A percentile compares a stretch with the other conserved stretches of the same genome.
phyloP scores from a whole-genome alignment of 2,113 vertebrate genomes.

The Melanotaenia duboulayi region DNA sequence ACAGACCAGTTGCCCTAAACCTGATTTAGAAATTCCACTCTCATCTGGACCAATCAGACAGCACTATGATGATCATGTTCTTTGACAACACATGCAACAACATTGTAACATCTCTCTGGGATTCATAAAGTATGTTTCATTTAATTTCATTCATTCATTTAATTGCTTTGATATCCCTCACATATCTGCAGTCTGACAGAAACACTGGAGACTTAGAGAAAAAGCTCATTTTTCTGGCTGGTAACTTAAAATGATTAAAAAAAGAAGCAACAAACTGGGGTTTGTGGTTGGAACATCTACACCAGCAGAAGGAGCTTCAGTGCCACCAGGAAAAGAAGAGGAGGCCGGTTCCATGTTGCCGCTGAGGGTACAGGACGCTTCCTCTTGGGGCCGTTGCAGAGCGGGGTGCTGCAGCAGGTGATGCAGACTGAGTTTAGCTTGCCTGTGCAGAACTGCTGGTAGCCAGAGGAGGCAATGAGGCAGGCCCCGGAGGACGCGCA shows the following conservation, averaged over 20 bases:
- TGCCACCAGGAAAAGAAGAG: conserved; percentile 46
- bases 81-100: too few species aligned
- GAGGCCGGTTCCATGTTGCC: accelerated
- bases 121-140: too few species aligned
- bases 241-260: not conserved
- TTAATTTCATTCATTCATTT: too few species aligned
- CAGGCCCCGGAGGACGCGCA: conserved; percentile 94
- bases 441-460: conserved; percentile 98
- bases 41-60: too few species aligned
- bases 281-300: conserved; percentile 14
- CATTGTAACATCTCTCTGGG: too few species aligned
- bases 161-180: too few species aligned
- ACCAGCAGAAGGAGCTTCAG: conserved; percentile 28
- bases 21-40: too few species aligned
- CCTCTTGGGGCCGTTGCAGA: conserved; percentile 94
- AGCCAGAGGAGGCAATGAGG: conserved; percentile 95
- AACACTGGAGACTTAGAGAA: too few species aligned
- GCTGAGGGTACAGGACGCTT: conserved; percentile 82
- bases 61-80: too few species aligned
- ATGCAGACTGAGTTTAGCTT: conserved; percentile 97
- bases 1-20: too few species aligned
- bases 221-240: too few species aligned
- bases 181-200: too few species aligned
- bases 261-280: not conserved
- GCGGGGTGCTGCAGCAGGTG: conserved; percentile 96